Conservation (phyloP, 2,888 invertebrate species). For the Melanargia galathea region DNA sequence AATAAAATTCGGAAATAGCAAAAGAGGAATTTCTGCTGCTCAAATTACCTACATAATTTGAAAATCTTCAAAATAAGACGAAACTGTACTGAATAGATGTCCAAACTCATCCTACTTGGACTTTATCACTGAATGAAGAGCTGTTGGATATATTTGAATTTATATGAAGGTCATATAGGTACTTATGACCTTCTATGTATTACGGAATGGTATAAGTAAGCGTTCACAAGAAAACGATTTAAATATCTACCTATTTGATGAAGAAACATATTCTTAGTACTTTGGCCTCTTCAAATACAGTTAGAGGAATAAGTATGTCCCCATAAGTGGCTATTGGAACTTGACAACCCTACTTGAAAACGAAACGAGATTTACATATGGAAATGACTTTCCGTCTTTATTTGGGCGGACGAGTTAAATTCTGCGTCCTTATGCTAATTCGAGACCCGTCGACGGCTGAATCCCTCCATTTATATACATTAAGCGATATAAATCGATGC, state of each 20-base stretch:
- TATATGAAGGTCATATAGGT: neutral
- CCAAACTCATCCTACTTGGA: no score
- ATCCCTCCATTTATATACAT: constrained; percentile 37
- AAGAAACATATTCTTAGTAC: neutral
- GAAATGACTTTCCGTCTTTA: constrained; percentile 77
- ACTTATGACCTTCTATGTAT: neutral
- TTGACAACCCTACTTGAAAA: constrained; percentile 49
- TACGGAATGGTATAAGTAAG: neutral
- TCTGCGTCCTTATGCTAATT: constrained; percentile 70
- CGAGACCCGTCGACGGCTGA: constrained; percentile 46
- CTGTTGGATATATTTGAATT: neutral
- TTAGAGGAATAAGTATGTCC: neutral
- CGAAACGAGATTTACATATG: constrained; percentile 78
- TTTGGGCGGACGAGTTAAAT: constrained; percentile 73
- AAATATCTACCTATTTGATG: neutral
- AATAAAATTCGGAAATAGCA: no score
- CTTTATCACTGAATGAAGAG: no score
- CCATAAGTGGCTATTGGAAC: neutral
- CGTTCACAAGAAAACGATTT: neutral
- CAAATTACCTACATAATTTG: no score
- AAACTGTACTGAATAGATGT: no score
- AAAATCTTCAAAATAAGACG: no score
- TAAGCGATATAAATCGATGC: constrained; percentile 33
- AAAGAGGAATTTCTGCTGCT: no score
- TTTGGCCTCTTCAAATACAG: neutral